A percentile compares a stretch with the other conserved stretches of the same genome.
Evolutionary conservation across 2,113 vertebrate species (phyloP).

Genomic region (Origma solitaria): DNA sequence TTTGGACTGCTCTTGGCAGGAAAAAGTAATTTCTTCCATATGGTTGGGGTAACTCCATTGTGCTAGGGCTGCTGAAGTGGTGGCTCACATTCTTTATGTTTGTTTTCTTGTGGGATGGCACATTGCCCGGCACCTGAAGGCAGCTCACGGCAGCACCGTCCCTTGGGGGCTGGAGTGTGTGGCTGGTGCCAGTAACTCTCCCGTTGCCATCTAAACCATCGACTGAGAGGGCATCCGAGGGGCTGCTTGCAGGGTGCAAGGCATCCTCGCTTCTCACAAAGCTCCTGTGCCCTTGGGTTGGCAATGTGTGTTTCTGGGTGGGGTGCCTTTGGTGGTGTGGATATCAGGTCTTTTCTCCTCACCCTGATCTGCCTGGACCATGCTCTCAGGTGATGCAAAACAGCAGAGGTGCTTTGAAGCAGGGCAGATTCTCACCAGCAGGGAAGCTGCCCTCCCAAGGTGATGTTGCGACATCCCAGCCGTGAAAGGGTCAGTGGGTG

Average conservation of each 20-base stretch:
- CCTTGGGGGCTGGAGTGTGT: rapidly evolving
- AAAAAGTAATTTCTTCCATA: neutral
- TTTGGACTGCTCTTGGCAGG: neutral
- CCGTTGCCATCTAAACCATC: neutral
- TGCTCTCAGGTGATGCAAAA: neutral
- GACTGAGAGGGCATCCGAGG: neutral
- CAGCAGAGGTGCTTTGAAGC: neutral
- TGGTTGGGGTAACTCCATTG: neutral
- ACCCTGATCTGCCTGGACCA: neutral
- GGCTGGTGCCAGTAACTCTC: neutral
- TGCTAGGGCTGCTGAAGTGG: neutral
- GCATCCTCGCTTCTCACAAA: neutral
- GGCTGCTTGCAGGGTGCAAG: neutral
- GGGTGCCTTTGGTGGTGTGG: neutral
- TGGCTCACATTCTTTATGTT: neutral
- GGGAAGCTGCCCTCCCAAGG: neutral
- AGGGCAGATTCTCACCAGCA: neutral
- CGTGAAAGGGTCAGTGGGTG: neutral
- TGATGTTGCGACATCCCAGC: neutral
- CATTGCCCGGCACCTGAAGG: neutral
- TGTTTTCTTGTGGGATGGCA: constrained; percentile 10
- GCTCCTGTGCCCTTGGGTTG: neutral
- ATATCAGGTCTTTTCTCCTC: neutral
- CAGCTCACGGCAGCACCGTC: neutral
- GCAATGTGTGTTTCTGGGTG: neutral